Base-by-base conservation (phyloP, 2,113 vertebrate genomes). In the Anguilla rostrata region DNA sequence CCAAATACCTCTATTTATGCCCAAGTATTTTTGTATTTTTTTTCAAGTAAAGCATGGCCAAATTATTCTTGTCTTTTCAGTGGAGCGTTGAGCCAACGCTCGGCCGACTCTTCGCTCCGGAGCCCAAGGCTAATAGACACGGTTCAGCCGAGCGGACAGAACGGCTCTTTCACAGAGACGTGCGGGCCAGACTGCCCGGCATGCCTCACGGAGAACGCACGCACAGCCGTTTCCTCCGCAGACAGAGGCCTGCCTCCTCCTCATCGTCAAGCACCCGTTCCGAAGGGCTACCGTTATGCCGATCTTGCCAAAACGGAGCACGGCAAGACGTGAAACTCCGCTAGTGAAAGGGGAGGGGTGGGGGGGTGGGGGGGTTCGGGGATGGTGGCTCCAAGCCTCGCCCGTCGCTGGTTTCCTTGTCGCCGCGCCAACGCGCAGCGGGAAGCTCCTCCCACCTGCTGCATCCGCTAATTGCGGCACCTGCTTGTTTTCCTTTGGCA, bases 401-500 rank as follows among this genome's bases (percentile, higher is more conserved):
- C 78, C 39, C 85, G 66, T 12, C 14, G 56, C 26, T 4, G 57
- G 26, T 63, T 81, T 82, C 26, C 46, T 71, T 49, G 16, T 79
- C 16, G 15, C 26, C 29, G 20, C 18, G 16, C 39, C 29, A 80
- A 82, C 79, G 71, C 4, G 20, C 26, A 20, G 60, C 22, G 60
- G 60, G 60, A 66, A 66, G 11, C 60, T 1, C 26, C 71, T 11
- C 71, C 86, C 39, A 78, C 88, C 91, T 89, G 91, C 91, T 87
- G 90, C 90, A 95, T 93, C 92, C 91, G 94, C 92, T 95, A 96
- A 96, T 95, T 94, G 94, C 92, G 90, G 90, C 90, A 90, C 88
- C 92, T 90, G 91, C 93, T 94, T 94, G 94, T 95, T 92, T 94
- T 91, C 90, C 92, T 26, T 92, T n/a, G 0, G 91, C 92, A 93